Evolutionary conservation across 2,113 vertebrate genomes (phyloP).

Genomic region (Leucopsar rothschildi): DNA sequence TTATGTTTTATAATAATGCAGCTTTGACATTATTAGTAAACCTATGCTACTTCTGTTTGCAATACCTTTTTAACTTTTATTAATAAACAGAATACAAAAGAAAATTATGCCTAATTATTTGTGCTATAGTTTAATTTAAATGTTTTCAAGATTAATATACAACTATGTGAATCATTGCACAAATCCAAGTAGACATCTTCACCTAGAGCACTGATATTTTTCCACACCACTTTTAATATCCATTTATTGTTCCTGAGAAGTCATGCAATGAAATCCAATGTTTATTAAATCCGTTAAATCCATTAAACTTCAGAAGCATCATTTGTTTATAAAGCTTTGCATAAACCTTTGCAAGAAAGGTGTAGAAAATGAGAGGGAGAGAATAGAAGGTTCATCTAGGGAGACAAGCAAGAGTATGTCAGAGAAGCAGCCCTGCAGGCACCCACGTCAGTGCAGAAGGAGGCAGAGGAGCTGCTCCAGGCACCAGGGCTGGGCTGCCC

Average conservation of each 20-base stretch:
- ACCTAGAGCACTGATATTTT: not conserved
- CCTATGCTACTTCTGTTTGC: not conserved
- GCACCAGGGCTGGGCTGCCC: rapidly evolving
- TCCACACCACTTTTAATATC: not conserved
- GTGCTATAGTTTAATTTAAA: not conserved
- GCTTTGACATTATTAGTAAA: not conserved
- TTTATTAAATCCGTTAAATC: not conserved
- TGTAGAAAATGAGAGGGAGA: not conserved
- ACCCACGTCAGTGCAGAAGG: not conserved
- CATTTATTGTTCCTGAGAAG: not conserved
- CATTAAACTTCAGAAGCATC: not conserved
- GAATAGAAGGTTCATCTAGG: not conserved
- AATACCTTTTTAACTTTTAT: not conserved
- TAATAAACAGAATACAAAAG: not conserved
- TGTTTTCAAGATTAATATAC: not conserved
- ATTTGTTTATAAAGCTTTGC: not conserved
- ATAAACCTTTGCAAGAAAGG: not conserved
- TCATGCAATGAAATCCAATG: not conserved
- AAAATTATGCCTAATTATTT: not conserved
- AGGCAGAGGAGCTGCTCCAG: not conserved
- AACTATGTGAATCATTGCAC: not conserved
- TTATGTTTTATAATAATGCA: not conserved
- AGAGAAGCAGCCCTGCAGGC: not conserved
- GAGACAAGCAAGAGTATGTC: not conserved
- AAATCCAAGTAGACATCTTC: not conserved